Conservation (phyloP, 2,797 vertebrate genomes). For the Rhynchonycteris naso region DNA sequence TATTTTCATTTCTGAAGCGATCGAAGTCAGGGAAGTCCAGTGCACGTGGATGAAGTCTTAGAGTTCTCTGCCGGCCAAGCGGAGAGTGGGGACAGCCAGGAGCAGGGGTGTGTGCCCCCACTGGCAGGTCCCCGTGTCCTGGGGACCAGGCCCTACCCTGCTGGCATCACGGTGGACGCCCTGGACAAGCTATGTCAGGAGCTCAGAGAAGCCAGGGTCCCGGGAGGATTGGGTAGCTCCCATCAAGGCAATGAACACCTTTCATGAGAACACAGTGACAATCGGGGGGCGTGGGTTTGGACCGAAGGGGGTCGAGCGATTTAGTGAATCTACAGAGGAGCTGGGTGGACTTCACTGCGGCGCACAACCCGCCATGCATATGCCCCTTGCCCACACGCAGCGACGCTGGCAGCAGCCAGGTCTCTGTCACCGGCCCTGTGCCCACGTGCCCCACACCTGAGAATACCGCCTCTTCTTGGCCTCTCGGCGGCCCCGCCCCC, state of each 20-base stretch:
- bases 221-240: neutral
- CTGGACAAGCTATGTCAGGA: neutral
- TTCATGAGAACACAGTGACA: neutral
- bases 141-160: neutral
- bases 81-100: too few species aligned
- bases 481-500: accelerated
- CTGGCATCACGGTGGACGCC: neutral
- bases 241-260: neutral
- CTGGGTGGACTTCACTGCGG: neutral
- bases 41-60: neutral
- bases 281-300: too few species aligned
- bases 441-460: accelerated
- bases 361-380: neutral
- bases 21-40: neutral
- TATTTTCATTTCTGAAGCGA: slow-evolving; percentile 13
- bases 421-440: neutral
- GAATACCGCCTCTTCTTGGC: accelerated
- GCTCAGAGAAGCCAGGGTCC: neutral
- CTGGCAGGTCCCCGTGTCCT: neutral
- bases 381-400: neutral
- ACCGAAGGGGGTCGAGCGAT: neutral
- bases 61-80: neutral
- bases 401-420: neutral
- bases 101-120: too few species aligned
- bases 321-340: neutral